Evolutionary conservation across 2,888 invertebrate species (phyloP), one percentile per base, ranked within the genome.

Genomic region (Eilema depressum): DNA sequence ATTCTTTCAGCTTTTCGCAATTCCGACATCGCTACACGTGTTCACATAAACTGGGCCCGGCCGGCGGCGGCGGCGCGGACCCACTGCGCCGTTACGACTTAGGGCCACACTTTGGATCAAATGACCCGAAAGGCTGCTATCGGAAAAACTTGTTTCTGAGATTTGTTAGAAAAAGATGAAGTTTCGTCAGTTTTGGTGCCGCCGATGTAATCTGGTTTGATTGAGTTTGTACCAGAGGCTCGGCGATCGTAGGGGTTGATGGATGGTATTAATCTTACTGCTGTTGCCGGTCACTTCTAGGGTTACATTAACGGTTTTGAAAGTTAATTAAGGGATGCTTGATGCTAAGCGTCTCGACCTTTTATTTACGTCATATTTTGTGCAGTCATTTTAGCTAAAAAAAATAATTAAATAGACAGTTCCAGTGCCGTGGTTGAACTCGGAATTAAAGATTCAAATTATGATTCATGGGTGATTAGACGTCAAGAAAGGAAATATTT

Each of bases 11-110:
- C 20, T 59, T 57, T 56, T 41, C 30, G 8, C 66, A 23, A 63
- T 70, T 70, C 28, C 23, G 33, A 59, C 73, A 73, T 69, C 67
- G 65, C 73, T 68, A 63, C 70, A 69, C 70, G 73, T 71, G 59
- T 67, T 63, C 60, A n/a, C 41, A 56, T 73, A 68, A 73, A 75
- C 30, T 47, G 64, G n/a, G 57, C 63, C 41, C 57, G 26, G 8
- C 37, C 26, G 63, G 26, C 53, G 37, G 26, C 62, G n/a, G n/a
- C n/a, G n/a, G n/a, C n/a, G n/a, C n/a, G 53, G 47, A 65, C 28
- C 68, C 28, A 63, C 60, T 63, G 25, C 26, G 53, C 33, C 60
- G 61, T 67, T 28, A 74, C 57, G 61, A 63, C 59, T 56, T 30
- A 30, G 69, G 57, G 57, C 67, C 60, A 53, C 71, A 73, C 66